Evolutionary conservation across 2,797 vertebrate genomes (phyloP).

Genomic region (Syndactyla subalaris): DNA sequence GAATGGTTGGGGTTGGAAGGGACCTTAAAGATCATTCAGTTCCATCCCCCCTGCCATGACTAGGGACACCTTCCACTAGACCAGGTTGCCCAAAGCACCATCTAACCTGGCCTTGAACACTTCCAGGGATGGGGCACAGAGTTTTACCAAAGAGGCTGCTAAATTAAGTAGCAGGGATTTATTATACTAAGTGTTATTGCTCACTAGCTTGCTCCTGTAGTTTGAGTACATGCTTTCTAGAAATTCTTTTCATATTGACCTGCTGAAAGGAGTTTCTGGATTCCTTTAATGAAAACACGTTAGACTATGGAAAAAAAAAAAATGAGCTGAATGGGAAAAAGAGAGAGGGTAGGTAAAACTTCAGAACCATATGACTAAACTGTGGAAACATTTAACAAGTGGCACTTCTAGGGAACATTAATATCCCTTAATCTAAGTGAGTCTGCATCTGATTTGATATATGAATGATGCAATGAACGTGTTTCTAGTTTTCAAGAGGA

Average conservation of each 20-base stretch:
- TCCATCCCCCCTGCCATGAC: not conserved
- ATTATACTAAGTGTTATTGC: not conserved
- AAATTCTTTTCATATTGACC: not conserved
- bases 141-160: not conserved
- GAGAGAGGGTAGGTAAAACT: not conserved
- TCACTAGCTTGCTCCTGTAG: not conserved
- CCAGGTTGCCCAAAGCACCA: not conserved
- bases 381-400: not conserved
- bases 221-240: not conserved
- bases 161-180: not conserved
- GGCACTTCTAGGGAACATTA: not conserved
- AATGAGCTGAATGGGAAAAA: not conserved
- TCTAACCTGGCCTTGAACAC: not conserved
- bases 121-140: not conserved
- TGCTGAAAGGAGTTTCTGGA: not conserved
- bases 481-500: not conserved
- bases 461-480: not conserved
- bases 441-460: not conserved
- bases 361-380: not conserved
- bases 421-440: not conserved
- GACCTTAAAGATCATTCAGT: not conserved
- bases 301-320: not conserved
- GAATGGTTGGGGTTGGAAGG: not conserved
- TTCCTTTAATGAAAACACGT: not conserved
- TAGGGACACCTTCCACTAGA: not conserved